Evolutionary conservation across 2,888 invertebrate species (phyloP).

Genomic region (Troglohyphantes excavatus): DNA sequence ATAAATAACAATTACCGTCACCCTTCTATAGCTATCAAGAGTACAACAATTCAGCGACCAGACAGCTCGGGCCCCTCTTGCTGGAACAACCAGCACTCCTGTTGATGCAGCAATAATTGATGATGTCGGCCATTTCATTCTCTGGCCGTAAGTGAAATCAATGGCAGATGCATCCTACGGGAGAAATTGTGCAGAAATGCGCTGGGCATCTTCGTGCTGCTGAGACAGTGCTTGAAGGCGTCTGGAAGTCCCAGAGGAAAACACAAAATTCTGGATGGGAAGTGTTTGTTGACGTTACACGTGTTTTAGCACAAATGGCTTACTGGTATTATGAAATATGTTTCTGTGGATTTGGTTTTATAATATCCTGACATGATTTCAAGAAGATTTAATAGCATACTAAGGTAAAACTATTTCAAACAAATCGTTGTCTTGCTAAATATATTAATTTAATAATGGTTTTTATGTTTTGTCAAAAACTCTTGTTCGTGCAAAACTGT

Average conservation of each 20-base stretch:
- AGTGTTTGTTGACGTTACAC: background rate
- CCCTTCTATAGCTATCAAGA: constrained; percentile 46
- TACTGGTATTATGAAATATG: background rate
- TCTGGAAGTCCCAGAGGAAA: constrained; percentile 15
- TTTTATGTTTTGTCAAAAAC: too few species aligned
- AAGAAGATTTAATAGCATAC: too few species aligned
- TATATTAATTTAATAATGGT: too few species aligned
- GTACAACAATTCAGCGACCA: constrained; percentile 20
- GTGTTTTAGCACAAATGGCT: background rate
- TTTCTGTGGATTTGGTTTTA: too few species aligned
- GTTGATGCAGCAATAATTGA: constrained; percentile 70
- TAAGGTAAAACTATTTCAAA: too few species aligned
- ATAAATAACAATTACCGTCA: constrained; percentile 66
- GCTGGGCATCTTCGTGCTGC: background rate
- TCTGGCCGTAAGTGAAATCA: constrained; percentile 63
- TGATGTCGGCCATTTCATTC: constrained; percentile 58
- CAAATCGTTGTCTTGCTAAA: too few species aligned
- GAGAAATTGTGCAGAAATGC: constrained; percentile 50
- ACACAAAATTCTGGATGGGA: background rate
- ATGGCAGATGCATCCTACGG: constrained; percentile 42
- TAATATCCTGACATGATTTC: too few species aligned
- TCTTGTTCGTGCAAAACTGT: too few species aligned
- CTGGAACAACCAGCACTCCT: constrained; percentile 34
- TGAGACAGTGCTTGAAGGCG: constrained; percentile 7
- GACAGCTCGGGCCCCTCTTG: background rate